Conservation (phyloP, 2,797 vertebrate species). For the Netta rufina region DNA sequence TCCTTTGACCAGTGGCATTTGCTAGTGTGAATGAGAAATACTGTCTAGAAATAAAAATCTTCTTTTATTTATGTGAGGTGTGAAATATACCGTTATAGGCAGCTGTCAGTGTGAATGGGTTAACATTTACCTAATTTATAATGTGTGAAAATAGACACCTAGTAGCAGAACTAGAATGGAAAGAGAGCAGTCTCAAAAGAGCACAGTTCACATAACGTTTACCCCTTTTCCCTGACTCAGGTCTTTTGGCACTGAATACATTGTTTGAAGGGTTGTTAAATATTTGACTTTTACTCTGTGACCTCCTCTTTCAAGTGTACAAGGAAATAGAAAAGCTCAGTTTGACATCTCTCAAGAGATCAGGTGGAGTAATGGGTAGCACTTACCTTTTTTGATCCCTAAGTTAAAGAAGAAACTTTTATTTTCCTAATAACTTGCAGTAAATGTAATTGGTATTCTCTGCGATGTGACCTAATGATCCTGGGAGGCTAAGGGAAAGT, state of each 20-base stretch:
- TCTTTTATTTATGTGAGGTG: neutral
- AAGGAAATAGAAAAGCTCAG: neutral
- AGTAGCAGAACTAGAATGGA: neutral
- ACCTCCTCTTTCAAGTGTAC: constrained; percentile 32
- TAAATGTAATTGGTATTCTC: neutral
- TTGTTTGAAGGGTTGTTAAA: constrained; percentile 15
- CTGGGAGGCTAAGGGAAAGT: neutral
- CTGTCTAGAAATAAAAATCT: neutral
- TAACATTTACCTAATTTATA: constrained; percentile 42
- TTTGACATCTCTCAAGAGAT: neutral
- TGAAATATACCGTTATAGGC: neutral
- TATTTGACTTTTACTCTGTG: constrained; percentile 11
- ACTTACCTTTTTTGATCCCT: neutral
- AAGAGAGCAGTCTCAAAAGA: neutral
- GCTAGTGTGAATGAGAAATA: neutral
- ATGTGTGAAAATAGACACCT: neutral
- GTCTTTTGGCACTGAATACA: neutral
- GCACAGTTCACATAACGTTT: neutral
- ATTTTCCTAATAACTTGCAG: neutral
- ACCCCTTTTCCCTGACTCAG: neutral
- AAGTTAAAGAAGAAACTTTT: neutral
- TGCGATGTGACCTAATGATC: neutral
- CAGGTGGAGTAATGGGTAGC: neutral
- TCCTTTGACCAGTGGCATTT: neutral
- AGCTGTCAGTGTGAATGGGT: neutral